phyloP scores from a whole-genome alignment of 37 sponge, comb jelly and placozoan species.

The Diacarnus erythraeanus region DNA sequence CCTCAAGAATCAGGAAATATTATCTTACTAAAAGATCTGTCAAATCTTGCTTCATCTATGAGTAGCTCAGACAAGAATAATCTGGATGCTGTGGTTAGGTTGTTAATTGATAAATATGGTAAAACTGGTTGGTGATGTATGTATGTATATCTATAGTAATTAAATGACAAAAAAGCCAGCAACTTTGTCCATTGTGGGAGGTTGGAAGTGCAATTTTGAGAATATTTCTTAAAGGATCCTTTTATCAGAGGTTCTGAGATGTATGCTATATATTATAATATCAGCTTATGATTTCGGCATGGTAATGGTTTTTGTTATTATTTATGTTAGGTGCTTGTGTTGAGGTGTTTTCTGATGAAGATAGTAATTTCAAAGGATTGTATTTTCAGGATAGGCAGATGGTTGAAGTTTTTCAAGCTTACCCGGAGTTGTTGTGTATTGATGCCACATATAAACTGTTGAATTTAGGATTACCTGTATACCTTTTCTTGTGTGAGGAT shows the following conservation, averaged over 20 bases:
- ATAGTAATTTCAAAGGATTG: slow-evolving; percentile 26
- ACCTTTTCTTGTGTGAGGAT: slow-evolving; percentile 30
- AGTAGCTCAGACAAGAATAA: no score
- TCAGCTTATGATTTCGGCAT: background rate
- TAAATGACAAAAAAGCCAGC: no score
- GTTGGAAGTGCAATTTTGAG: background rate
- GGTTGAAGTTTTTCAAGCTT: slow-evolving; percentile 38
- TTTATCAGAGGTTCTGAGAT: background rate
- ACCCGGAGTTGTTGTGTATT: slow-evolving; percentile 38
- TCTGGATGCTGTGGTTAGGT: no score
- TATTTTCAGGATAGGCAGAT: slow-evolving; percentile 36
- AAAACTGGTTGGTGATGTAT: no score
- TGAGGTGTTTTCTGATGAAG: slow-evolving; percentile 16
- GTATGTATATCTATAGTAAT: no score
- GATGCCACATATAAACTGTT: slow-evolving; percentile 52
- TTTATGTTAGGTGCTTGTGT: slow-evolving; percentile 36
- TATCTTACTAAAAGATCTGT: slow-evolving; percentile 6
- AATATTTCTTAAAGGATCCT: background rate
- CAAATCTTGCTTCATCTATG: slow-evolving; percentile 6
- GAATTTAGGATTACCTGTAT: slow-evolving; percentile 26
- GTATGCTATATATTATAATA: background rate
- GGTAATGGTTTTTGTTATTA: background rate
- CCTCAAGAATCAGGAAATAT: no score
- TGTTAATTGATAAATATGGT: no score
- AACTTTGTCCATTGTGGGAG: no score